phyloP scores from a whole-genome alignment of 2,797 vertebrate genomes.

The Squalus acanthias region DNA sequence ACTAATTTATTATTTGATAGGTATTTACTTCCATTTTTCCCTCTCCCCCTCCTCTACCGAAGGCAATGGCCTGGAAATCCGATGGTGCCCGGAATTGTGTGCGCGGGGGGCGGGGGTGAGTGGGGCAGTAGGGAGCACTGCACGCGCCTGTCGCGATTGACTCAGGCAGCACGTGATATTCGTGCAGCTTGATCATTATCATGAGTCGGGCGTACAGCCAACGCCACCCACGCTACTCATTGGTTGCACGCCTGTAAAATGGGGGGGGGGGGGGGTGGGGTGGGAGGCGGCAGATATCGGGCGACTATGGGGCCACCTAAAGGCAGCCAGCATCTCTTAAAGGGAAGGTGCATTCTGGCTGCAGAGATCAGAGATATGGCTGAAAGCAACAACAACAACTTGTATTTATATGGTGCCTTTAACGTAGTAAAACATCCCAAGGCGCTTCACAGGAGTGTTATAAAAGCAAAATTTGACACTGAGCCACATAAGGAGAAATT shows the following conservation, averaged over 20 bases:
- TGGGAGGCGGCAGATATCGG: neutral
- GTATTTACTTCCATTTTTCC: neutral
- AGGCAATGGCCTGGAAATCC: neutral
- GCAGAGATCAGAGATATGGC: neutral
- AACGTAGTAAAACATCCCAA: no score
- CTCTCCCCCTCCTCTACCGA: neutral
- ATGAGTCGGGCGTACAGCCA: neutral
- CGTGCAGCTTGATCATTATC: neutral
- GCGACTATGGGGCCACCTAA: neutral
- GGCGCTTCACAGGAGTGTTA: no score
- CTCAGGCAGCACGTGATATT: neutral
- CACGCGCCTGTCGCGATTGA: neutral
- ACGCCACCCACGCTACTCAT: neutral
- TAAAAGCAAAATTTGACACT: no score
- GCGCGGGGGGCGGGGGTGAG: neutral
- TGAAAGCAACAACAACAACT: neutral
- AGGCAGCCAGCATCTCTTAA: neutral
- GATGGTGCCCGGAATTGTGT: neutral
- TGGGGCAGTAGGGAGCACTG: neutral
- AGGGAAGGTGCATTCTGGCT: neutral
- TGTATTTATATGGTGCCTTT: no score
- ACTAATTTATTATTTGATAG: conserved; percentile 1
- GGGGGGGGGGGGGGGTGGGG: no score
- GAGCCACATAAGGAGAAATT: no score
- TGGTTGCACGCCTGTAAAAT: neutral